These are phyloP conservation scores for Hylia prasina DNA, from an alignment of 2,113 vertebrate species.

Conservation along the genomic window DNA sequence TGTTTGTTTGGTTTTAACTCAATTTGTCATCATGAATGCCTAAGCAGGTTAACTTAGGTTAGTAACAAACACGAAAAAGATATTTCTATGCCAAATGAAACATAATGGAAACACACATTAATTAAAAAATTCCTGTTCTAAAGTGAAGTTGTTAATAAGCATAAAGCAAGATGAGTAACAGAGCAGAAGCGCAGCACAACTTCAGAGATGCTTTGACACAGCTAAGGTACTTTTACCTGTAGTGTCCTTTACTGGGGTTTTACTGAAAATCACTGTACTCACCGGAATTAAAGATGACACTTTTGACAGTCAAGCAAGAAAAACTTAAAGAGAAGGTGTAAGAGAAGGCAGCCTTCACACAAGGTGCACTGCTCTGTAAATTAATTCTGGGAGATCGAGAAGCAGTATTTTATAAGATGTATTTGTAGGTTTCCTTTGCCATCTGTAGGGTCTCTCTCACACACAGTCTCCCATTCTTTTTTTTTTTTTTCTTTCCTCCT, in stretches of 20 bases:
- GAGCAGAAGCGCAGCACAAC: not conserved
- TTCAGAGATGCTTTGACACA: not conserved
- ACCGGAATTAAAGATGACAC: not conserved
- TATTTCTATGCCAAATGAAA: not conserved
- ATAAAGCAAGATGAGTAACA: not conserved
- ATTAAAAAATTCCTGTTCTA: not conserved
- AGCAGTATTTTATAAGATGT: not conserved
- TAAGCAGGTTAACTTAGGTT: not conserved
- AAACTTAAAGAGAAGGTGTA: not conserved
- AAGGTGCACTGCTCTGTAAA: not conserved
- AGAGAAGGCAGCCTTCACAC: not conserved
- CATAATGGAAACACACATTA: not conserved
- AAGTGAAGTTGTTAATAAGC: not conserved
- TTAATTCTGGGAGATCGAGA: not conserved
- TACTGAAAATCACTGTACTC: not conserved
- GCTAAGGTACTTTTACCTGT: not conserved
- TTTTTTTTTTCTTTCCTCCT: not conserved
- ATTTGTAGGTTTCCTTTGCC: not conserved
- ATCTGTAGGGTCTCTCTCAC: rapidly evolving
- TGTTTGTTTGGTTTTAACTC: not conserved
- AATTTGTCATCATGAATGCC: not conserved
- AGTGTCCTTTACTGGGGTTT: not conserved
- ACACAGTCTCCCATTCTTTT: not conserved
- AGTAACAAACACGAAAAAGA: not conserved
- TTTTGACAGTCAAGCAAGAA: not conserved